These are phyloP conservation scores for Andrena fulva DNA, from an alignment of 2,888 invertebrate genomes.

Conservation along the genomic window DNA sequence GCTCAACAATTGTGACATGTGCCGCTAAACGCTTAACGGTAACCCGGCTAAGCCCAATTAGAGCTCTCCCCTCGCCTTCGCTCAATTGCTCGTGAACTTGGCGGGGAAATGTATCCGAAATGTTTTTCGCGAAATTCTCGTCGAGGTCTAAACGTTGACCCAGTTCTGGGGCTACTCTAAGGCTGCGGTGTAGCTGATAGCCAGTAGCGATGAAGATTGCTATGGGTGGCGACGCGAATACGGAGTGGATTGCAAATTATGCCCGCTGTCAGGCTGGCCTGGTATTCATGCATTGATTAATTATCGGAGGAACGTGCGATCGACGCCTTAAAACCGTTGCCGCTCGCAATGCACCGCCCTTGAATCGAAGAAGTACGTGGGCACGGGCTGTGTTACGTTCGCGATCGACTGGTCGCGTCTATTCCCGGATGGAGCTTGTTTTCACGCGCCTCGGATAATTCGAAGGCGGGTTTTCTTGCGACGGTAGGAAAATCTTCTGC, in stretches of 20 bases:
- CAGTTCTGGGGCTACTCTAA: neutral
- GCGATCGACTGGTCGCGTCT: slow-evolving; percentile 29
- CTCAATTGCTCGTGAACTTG: neutral
- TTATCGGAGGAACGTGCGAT: slow-evolving; percentile 34
- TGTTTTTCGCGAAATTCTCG: neutral
- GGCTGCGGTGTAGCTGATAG: neutral
- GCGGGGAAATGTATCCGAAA: neutral
- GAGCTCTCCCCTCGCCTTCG: slow-evolving; percentile 39
- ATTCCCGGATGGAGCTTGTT: slow-evolving; percentile 32
- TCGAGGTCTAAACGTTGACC: neutral
- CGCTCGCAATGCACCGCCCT: slow-evolving; percentile 50
- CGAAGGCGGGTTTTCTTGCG: too few species aligned
- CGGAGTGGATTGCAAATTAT: slow-evolving; percentile 19
- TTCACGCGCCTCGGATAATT: too few species aligned
- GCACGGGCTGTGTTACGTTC: slow-evolving; percentile 35
- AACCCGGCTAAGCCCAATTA: slow-evolving; percentile 73
- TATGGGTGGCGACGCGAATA: neutral
- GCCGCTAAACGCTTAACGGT: slow-evolving; percentile 74
- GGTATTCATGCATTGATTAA: slow-evolving; percentile 31
- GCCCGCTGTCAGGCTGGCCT: slow-evolving; percentile 17
- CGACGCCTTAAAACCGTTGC: slow-evolving; percentile 53
- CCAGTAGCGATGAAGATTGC: neutral
- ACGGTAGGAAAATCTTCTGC: too few species aligned
- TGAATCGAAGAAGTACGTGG: slow-evolving; percentile 54
- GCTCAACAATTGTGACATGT: slow-evolving; percentile 68